These are phyloP conservation scores for Drosophila anomalata DNA, from an alignment of 2,888 invertebrate species.

Conservation along the genomic window DNA sequence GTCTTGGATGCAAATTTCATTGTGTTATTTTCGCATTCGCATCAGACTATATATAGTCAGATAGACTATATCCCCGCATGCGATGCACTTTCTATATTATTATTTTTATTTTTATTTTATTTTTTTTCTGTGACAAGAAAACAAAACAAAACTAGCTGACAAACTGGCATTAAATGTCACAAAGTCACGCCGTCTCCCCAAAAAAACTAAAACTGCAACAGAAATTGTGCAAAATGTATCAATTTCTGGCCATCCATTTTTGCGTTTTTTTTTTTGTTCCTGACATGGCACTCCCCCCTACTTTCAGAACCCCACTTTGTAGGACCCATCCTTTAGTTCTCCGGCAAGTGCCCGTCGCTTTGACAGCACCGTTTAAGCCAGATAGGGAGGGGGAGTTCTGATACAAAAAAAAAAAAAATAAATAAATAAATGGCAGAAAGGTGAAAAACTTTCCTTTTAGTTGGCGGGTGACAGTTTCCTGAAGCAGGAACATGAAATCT, in stretches of 20 bases:
- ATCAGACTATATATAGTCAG: slow-evolving; percentile 23
- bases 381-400: background rate
- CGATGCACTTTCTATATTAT: slow-evolving; percentile 14
- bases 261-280: slow-evolving; percentile 12
- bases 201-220: slow-evolving; percentile 16
- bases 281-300: slow-evolving; percentile 45
- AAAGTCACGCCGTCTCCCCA: slow-evolving; percentile 68
- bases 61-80: slow-evolving; percentile 19
- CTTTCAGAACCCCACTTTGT: slow-evolving; percentile 3
- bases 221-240: slow-evolving; percentile 65
- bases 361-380: slow-evolving; percentile 65
- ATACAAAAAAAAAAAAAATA: slow-evolving; percentile 13
- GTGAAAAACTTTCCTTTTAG: slow-evolving; percentile 30
- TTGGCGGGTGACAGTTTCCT: slow-evolving; percentile 57
- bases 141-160: slow-evolving; percentile 48
- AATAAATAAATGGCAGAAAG: slow-evolving; percentile 3
- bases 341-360: slow-evolving; percentile 65
- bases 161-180: slow-evolving; percentile 75
- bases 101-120: background rate
- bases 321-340: slow-evolving; percentile 1
- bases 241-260: slow-evolving; percentile 65
- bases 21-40: slow-evolving; percentile 72
- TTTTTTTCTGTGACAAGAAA: slow-evolving; percentile 12
- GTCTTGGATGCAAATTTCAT: slow-evolving; percentile 65
- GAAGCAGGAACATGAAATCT: slow-evolving; percentile 32